phyloP scores from a whole-genome alignment of 2,888 invertebrate species.

The Ormyrus thymus region DNA sequence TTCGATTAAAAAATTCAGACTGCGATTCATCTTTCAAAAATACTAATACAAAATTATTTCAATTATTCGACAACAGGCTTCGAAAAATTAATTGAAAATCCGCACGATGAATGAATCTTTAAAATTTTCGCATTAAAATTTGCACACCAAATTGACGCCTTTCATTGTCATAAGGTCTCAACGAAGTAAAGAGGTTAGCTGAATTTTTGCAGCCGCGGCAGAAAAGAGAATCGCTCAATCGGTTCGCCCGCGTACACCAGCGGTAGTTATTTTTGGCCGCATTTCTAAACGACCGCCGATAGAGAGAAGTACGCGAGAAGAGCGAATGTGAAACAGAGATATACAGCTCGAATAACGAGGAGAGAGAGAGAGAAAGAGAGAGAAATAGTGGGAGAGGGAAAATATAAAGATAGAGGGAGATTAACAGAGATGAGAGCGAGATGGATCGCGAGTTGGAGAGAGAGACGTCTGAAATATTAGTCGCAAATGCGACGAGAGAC shows the following conservation, averaged over 20 bases:
- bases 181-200: background rate
- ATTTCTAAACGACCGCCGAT: constrained; percentile 59
- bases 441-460: constrained; percentile 30
- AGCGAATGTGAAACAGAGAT: constrained; percentile 9
- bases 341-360: background rate
- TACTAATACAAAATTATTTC: too few species aligned
- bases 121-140: too few species aligned
- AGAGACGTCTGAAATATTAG: constrained; percentile 53
- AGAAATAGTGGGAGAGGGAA: background rate
- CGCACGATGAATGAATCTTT: too few species aligned
- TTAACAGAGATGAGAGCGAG: constrained; percentile 44
- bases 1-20: too few species aligned
- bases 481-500: constrained; percentile 44
- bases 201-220: constrained; percentile 32
- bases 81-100: too few species aligned
- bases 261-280: constrained; percentile 61
- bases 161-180: too few species aligned
- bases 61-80: too few species aligned
- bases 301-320: constrained; percentile 3
- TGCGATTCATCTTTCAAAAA: too few species aligned
- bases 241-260: background rate
- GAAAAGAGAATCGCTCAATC: background rate
- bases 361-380: background rate
- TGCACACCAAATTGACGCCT: too few species aligned
- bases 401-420: constrained; percentile 46